Evolutionary conservation across 2,888 invertebrate species (phyloP).

Genomic region (Cetonia aurata): DNA sequence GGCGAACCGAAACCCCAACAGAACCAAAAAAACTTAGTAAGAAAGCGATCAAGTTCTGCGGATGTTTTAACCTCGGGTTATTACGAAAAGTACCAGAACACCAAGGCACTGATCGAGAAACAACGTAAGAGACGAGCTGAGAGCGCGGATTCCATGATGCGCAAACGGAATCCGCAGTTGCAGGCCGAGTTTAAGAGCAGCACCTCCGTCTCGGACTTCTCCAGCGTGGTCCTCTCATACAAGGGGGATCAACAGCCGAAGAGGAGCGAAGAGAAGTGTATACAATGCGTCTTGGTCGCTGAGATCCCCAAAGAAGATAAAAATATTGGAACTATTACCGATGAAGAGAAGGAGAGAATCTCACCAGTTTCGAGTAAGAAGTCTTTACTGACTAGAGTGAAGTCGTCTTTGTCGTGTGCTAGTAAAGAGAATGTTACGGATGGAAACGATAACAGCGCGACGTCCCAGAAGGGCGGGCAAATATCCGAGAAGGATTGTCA

Average conservation of each 20-base stretch:
- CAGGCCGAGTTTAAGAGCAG: conserved; percentile 40
- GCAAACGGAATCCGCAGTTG: background rate
- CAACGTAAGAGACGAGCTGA: conserved; percentile 20
- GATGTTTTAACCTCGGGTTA: conserved; percentile 37
- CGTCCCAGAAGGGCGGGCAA: too few relatives aligned
- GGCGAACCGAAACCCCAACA: background rate
- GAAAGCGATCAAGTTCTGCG: conserved; percentile 34
- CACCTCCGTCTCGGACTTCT: conserved; percentile 42
- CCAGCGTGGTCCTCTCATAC: conserved; percentile 29
- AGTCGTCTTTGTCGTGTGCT: background rate
- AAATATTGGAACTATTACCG: conserved; percentile 24
- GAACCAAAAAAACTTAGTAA: conserved; percentile 20
- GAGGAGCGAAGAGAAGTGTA: conserved; percentile 39
- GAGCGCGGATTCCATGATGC: background rate
- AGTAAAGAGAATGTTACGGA: background rate
- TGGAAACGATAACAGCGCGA: background rate
- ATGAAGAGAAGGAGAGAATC: conserved; percentile 14
- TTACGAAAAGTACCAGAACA: conserved; percentile 38
- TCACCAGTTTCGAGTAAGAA: conserved; percentile 1
- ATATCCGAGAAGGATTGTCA: conserved; percentile 17
- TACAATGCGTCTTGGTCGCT: conserved; percentile 41
- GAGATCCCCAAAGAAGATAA: conserved; percentile 32
- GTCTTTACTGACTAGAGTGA: background rate
- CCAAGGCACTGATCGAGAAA: conserved; percentile 35
- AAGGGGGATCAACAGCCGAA: conserved; percentile 22